A percentile compares a stretch with the other conserved stretches of the same genome.
phyloP scores from a whole-genome alignment of 2,113 vertebrate species.

The Pao palembangensis region DNA sequence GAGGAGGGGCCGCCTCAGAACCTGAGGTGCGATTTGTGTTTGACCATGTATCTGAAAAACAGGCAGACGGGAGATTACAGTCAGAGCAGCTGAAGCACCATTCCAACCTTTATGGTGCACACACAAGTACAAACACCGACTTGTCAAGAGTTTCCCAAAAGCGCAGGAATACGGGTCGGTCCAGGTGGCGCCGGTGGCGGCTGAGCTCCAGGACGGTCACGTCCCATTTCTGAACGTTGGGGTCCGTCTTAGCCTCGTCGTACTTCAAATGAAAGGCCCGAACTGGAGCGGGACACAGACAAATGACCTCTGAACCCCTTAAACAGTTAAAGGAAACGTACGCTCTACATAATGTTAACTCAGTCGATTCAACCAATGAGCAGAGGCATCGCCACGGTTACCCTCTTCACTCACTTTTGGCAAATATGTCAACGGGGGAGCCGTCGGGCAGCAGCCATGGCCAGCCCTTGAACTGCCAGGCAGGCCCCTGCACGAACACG shows the following conservation, averaged over 20 bases:
- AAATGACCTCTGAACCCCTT: background rate
- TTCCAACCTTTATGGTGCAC: background rate
- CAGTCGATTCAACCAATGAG: too few relatives aligned
- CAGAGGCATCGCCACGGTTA: too few relatives aligned
- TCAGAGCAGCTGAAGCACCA: background rate
- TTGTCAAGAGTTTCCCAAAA: constrained; percentile 99
- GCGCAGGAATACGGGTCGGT: constrained; percentile 91
- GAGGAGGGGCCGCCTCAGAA: constrained; percentile 78
- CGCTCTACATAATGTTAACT: too few relatives aligned
- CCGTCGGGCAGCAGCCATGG: constrained; percentile 96
- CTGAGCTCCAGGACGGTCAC: constrained; percentile 95
- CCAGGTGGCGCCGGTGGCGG: constrained; percentile 94
- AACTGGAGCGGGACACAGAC: constrained; percentile 71
- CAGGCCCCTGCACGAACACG: constrained; percentile 96
- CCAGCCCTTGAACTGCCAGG: constrained; percentile 99
- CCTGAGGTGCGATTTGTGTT: constrained; percentile 98
- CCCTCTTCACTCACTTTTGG: constrained; percentile 86
- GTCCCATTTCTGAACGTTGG: constrained; percentile 98
- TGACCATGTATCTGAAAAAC: constrained; percentile 91
- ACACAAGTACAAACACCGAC: constrained; percentile 60
- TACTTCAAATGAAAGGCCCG: constrained; percentile 99
- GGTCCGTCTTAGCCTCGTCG: constrained; percentile 92
- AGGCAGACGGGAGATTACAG: background rate
- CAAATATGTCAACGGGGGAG: constrained; percentile 97
- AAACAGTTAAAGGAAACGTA: too few relatives aligned